Evolutionary conservation across 2,797 vertebrate genomes (phyloP).

Genomic region (Gorsachius magnificus): DNA sequence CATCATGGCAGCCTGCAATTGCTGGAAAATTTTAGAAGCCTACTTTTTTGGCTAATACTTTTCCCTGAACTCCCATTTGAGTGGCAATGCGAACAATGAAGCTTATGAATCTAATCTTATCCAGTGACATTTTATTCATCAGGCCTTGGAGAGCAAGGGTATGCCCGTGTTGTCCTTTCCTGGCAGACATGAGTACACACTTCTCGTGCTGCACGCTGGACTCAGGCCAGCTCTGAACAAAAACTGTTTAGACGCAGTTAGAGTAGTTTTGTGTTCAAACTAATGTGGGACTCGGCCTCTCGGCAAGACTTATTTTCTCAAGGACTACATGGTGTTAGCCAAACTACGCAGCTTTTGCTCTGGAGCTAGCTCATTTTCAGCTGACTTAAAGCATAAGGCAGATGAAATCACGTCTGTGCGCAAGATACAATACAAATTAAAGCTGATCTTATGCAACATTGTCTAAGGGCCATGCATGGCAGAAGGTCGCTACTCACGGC

Average conservation of each 20-base stretch:
- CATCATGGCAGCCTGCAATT: neutral
- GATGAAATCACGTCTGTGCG: neutral
- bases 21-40: neutral
- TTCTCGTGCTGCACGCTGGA: neutral
- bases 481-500: neutral
- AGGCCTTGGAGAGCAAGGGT: neutral
- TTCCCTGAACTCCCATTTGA: neutral
- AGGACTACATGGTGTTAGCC: neutral
- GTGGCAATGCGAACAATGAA: neutral
- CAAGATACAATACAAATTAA: neutral
- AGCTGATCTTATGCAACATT: neutral
- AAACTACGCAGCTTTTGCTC: neutral
- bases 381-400: neutral
- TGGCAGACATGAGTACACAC: neutral
- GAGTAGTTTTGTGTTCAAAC: neutral
- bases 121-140: neutral
- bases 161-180: neutral
- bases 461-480: neutral
- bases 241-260: neutral
- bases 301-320: neutral
- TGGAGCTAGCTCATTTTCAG: neutral
- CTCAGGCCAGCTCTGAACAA: neutral
- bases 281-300: neutral
- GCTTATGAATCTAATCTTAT: neutral
- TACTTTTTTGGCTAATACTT: neutral